Percentiles rank a stretch among this genome's conserved stretches.
These are phyloP conservation scores for Solea senegalensis DNA, from an alignment of 2,113 vertebrate species.

Conservation along the genomic window DNA sequence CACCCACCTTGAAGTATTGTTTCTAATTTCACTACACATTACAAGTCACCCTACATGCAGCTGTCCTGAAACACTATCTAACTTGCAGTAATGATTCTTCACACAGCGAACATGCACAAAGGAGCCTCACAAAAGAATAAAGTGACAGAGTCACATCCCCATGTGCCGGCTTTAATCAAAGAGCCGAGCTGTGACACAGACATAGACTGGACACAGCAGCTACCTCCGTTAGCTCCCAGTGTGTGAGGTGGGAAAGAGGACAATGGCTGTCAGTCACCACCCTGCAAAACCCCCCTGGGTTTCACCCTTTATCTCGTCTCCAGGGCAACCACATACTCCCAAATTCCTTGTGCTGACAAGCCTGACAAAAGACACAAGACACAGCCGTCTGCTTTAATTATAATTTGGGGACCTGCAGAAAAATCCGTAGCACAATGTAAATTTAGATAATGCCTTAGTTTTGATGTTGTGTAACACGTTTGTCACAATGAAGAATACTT, in stretches of 20 bases:
- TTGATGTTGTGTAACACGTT: background rate
- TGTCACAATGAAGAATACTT: too few species aligned
- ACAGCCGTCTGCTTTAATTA: slow-evolving; percentile 4
- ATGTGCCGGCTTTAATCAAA: slow-evolving; percentile 44
- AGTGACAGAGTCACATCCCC: background rate
- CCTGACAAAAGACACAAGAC: slow-evolving; percentile 59
- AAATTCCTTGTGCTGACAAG: slow-evolving; percentile 57
- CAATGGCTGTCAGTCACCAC: slow-evolving; percentile 58
- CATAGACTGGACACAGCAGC: slow-evolving; percentile 29
- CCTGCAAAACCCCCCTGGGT: slow-evolving; percentile 47
- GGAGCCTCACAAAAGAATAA: slow-evolving; percentile 5
- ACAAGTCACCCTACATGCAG: background rate
- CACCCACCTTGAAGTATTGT: slow-evolving; percentile 12
- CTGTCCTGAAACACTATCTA: slow-evolving; percentile 3
- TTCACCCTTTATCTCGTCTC: slow-evolving; percentile 66
- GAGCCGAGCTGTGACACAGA: slow-evolving; percentile 32
- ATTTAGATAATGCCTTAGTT: too few species aligned
- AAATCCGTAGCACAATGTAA: background rate
- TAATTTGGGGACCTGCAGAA: background rate
- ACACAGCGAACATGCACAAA: background rate
- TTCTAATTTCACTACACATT: slow-evolving; percentile 13
- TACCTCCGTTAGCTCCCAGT: slow-evolving; percentile 33
- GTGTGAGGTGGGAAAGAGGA: slow-evolving; percentile 33
- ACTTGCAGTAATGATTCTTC: slow-evolving; percentile 28
- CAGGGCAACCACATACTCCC: slow-evolving; percentile 67